Base-by-base conservation (phyloP, 1,140 invertebrate genomes). In the Lycorma delicatula region DNA sequence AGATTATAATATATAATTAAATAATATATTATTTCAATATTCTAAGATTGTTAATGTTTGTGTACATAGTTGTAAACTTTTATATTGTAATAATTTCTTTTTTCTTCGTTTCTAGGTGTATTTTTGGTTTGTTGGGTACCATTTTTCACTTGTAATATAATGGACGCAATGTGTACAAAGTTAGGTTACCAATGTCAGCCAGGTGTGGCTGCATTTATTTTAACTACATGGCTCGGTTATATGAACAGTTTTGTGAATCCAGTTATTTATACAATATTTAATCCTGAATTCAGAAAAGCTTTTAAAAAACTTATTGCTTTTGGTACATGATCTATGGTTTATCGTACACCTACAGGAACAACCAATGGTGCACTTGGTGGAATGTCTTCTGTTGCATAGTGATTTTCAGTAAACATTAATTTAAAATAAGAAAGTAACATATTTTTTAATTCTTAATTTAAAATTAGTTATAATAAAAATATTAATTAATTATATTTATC, bases 251-350 rank as follows among this genome's bases (percentile, higher is more conserved):
- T 93, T 69, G 87, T 98, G 56, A 98, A 98, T 77, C 95, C 95
- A 2, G 87, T 98, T 60, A 99, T 99, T 72, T 98, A 99, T 73
- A 98, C 97, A 36, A 97, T 99, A 68, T 99, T 98, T 79, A 99
- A 99, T 77, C 90, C 93, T 3, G 97, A 99, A 74, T 99, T 99
- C 75, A 81, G 97, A 56, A 97, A 98, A 79, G 96, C 97, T 29
- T 99, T 99, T 75, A 93, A 94, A 69, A 97, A 95, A 74, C 83
- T 99, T 58, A 84, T 97, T 59, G 63, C 65, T 9, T 56, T 74
- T 13, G 69, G 64, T 11, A 67, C 71, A 48, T 75, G 68, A 71
- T 63, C 58, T 6, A 44, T n/a, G n/a, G n/a, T n/a, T n/a, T n/a
- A n/a, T n/a, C n/a, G n/a, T n/a, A n/a, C n/a, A n/a, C n/a, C n/a